Base-by-base conservation (phyloP, 1,140 invertebrate genomes). In the Drosophila pruinosa region DNA sequence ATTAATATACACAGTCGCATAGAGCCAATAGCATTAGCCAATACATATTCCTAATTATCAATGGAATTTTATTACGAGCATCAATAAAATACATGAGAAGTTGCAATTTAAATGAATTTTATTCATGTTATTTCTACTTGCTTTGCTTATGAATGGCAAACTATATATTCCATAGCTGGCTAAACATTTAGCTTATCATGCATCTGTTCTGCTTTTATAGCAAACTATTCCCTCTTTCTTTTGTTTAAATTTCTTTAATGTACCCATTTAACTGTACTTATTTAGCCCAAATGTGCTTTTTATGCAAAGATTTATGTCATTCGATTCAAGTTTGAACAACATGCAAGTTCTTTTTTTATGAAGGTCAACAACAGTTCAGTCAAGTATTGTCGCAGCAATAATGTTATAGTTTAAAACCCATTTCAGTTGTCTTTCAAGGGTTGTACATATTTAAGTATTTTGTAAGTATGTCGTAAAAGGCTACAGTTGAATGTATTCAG, bases 401-500 rank as follows among this genome's bases (percentile, higher is more conserved):
- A 34, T 34, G n/a, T 34, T 10, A 34, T 34, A 34, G 31, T 34
- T n/a, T 34, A 34, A 31, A 31, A 31, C 3, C 28, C 28, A 10
- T 31, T 31, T 31, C 3, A 17, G 39, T 7, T 19, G 15, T 7
- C 6, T n/a, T 14, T n/a, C 14, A 10, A 21, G 39, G 34, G 14
- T 36, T 53, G n/a, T n/a, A n/a, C n/a, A n/a, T n/a, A n/a, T 52
- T 53, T 22, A 36, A 36, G 26, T n/a, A 50, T 31, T 50, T 31
- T 4, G 10, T n/a, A 2, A n/a, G 45, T 1, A n/a, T 31, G 45
- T 61, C 48, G 36, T 53, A 53, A 43, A 63, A 17, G 41, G 22
- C 26, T 14, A 24, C 4, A 28, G 54, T 17, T 28, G 12, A 43
- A 28, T 43, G 15, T 48, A 17, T 61, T 24, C n/a, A 36, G 50